Evolutionary conservation across 37 sponge, comb jelly and placozoan genomes (phyloP).

Genomic region (Theonella swinhoei): DNA sequence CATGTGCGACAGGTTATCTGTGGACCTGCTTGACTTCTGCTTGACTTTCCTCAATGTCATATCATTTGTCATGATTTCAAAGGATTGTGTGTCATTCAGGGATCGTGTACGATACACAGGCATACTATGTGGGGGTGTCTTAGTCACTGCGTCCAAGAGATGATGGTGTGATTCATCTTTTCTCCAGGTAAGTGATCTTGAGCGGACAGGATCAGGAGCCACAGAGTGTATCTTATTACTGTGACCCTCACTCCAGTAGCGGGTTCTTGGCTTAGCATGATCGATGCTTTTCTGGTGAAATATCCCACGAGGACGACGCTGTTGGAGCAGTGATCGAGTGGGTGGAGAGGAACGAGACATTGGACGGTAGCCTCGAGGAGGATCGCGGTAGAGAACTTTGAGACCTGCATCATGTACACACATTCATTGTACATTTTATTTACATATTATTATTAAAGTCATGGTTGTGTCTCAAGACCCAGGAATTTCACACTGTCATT

Average conservation of each 20-base stretch:
- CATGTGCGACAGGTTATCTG: background rate
- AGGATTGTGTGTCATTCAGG: background rate
- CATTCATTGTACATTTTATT: too few relatives aligned
- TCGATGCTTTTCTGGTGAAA: background rate
- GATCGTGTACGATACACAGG: background rate
- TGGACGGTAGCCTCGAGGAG: background rate
- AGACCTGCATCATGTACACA: too few relatives aligned
- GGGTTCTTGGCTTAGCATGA: background rate
- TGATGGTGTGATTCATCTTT: background rate
- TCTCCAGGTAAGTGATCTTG: conserved; percentile 1
- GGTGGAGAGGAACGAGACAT: background rate
- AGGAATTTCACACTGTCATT: too few relatives aligned
- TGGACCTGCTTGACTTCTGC: background rate
- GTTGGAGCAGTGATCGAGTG: background rate
- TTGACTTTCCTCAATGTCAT: background rate
- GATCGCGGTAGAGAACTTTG: background rate
- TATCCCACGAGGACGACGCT: background rate
- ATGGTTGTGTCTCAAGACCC: too few relatives aligned
- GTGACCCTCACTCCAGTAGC: conserved; percentile 26
- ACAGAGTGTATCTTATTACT: conserved; percentile 5
- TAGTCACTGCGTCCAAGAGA: background rate
- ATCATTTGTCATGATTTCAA: background rate
- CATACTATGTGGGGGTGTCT: background rate
- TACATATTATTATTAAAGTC: too few relatives aligned
- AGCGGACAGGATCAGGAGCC: background rate